Percentiles rank a stretch among this genome's conserved stretches.
phyloP scores from a whole-genome alignment of 2,113 vertebrate genomes.

The Hydrolagus affinis region DNA sequence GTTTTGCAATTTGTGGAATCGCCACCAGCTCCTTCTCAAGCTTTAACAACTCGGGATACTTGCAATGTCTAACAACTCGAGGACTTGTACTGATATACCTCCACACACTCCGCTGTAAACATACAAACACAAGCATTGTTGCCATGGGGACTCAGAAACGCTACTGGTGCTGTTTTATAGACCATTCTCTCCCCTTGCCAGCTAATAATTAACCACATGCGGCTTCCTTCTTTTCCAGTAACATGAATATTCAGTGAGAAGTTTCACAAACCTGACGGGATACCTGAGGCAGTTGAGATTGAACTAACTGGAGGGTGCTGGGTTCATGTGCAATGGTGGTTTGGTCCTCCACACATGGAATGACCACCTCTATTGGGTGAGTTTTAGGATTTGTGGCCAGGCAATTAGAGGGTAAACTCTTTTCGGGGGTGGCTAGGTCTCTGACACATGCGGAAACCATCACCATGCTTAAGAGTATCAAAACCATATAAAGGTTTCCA shows the following conservation, averaged over 20 bases:
- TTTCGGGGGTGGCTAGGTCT: too few relatives aligned
- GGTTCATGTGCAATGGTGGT: too few relatives aligned
- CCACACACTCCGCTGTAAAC: background rate
- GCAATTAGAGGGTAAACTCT: too few relatives aligned
- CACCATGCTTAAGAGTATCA: too few relatives aligned
- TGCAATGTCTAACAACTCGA: background rate
- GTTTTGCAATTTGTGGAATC: background rate
- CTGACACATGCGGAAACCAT: too few relatives aligned
- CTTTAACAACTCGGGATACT: background rate
- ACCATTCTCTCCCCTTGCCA: background rate
- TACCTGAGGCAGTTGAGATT: too few relatives aligned
- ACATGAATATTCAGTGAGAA: constrained; percentile 2
- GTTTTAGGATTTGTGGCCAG: too few relatives aligned
- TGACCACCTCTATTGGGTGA: too few relatives aligned
- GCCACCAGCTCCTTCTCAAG: background rate
- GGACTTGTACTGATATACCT: background rate
- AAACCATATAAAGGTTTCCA: too few relatives aligned
- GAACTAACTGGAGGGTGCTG: too few relatives aligned
- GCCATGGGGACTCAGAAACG: background rate
- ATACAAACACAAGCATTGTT: background rate
- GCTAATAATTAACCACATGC: background rate
- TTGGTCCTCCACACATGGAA: too few relatives aligned
- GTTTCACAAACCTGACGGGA: background rate
- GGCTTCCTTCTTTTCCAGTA: background rate
- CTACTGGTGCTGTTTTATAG: background rate